Conservation (phyloP, 2,888 invertebrate species). For the Malthinus seriepunctatus region DNA sequence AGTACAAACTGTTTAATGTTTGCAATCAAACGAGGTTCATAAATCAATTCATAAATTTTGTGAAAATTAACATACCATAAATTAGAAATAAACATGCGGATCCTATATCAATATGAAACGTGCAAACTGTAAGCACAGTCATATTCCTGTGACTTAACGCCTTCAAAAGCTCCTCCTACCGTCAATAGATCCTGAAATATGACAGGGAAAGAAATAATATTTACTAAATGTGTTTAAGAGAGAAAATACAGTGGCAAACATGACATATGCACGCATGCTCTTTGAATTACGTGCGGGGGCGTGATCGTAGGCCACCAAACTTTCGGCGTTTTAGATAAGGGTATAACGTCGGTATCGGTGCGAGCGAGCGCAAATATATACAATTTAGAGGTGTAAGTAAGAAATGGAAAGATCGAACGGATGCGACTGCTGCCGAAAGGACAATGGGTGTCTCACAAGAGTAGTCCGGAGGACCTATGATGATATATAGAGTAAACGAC, state of each 20-base stretch:
- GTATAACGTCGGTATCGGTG: constrained; percentile 26
- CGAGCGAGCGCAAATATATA: constrained; percentile 20
- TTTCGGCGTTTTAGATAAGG: constrained; percentile 42
- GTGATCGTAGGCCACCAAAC: constrained; percentile 40
- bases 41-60: constrained; percentile 25
- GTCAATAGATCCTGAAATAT: constrained; percentile 44
- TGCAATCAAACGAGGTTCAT: constrained; percentile 4
- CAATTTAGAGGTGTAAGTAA: constrained; percentile 26
- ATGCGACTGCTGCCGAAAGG: constrained; percentile 46
- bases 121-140: constrained; percentile 37
- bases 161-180: constrained; percentile 48
- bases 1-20: no score
- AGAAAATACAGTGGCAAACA: constrained; percentile 39
- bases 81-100: constrained; percentile 34
- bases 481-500: constrained; percentile 77
- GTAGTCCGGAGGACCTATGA: constrained; percentile 55
- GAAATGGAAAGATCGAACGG: constrained; percentile 38
- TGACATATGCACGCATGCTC: constrained; percentile 49
- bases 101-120: constrained; percentile 51
- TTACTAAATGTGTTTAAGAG: constrained; percentile 32
- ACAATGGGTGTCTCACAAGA: constrained; percentile 47
- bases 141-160: constrained; percentile 55
- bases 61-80: constrained; percentile 30
- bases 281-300: constrained; percentile 47
- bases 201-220: constrained; percentile 28